Evolutionary conservation across 2,888 invertebrate species (phyloP), one percentile per base, ranked within the genome.

Genomic region (Taphrorychus bicolor): DNA sequence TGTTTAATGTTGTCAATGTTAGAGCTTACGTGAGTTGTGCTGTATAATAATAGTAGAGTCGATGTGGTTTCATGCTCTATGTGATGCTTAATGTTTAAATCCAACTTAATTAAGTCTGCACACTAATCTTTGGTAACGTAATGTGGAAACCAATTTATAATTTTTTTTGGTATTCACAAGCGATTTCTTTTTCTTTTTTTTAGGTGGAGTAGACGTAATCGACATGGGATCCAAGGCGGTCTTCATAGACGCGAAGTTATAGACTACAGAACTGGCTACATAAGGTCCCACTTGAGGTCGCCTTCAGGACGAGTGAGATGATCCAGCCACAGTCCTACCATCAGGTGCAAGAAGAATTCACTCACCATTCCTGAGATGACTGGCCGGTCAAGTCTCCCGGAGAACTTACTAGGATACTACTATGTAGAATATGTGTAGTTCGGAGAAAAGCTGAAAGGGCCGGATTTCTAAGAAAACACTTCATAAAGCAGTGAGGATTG

Each of bases 301-400:
- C 95, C 95, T 56, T 95, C 94, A 73, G 95, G 95, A 81, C 89
- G 95, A 83, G 95, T 95, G 83, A 89, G 95, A 90, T 95, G 92
- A 94, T 91, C 89, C 63, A 70, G 66, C 56, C 63, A 66, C 56
- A 69, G 60, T 32, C 63, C 64, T n/a, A 56, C 40, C 1, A 3
- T 59, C 0, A 56, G 60, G 45, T 22, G 53, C 24, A 59, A 69
- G 21, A 69, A 56, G 17, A 48, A 69, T 41, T 69, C 69, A 0
- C 45, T 69, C 19, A 69, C 64, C 9, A 56, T 64, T 56, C 68
- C 51, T 7, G 57, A 51, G 18, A 7, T 17, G 14, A 51, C 48
- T 2, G 69, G 69, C n/a, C 18, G 69, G 48, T 54, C 69, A 4
- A 69, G 69, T 16, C 22, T 69, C 17, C 69, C 69, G n/a, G 69